Percentiles rank a stretch among this genome's conserved stretches.
Evolutionary conservation across 2,888 invertebrate species (phyloP).

Genomic region (Notodonta dromedarius): DNA sequence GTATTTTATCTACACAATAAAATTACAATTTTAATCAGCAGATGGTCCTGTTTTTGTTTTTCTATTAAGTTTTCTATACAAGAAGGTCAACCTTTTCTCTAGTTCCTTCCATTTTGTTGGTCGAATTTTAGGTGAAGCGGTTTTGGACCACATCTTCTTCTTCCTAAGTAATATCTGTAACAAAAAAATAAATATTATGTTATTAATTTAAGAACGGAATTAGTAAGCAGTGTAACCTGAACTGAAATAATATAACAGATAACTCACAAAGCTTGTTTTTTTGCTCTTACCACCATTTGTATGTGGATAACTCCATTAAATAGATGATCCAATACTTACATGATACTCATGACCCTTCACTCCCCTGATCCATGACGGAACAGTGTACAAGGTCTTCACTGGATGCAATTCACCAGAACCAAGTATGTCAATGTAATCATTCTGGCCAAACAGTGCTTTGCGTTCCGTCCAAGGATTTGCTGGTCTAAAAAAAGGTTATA

Average conservation of each 20-base stretch:
- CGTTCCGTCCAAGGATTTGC: slow-evolving; percentile 90
- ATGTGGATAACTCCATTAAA: no score
- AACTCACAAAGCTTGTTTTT: no score
- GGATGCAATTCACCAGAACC: slow-evolving; percentile 94
- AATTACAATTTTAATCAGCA: slow-evolving; percentile 47
- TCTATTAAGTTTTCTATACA: slow-evolving; percentile 91
- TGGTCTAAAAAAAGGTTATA: slow-evolving; percentile 73
- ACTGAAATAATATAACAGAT: no score
- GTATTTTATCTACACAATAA: background rate
- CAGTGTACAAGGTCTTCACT: slow-evolving; percentile 91
- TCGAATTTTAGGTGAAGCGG: slow-evolving; percentile 83
- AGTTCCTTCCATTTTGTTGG: slow-evolving; percentile 92
- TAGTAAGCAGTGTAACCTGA: no score
- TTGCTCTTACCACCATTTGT: no score
- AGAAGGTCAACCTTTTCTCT: slow-evolving; percentile 88
- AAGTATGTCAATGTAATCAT: slow-evolving; percentile 98
- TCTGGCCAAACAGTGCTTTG: slow-evolving; percentile 95
- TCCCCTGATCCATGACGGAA: slow-evolving; percentile 96
- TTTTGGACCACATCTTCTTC: slow-evolving; percentile 85
- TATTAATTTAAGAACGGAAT: background rate
- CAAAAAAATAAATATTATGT: slow-evolving; percentile 7
- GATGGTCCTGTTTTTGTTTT: slow-evolving; percentile 89
- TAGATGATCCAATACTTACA: slow-evolving; percentile 61
- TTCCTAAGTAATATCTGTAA: slow-evolving; percentile 87
- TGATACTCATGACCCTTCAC: slow-evolving; percentile 93